phyloP scores from a whole-genome alignment of 2,888 invertebrate species.

The Nomada ruficornis region DNA sequence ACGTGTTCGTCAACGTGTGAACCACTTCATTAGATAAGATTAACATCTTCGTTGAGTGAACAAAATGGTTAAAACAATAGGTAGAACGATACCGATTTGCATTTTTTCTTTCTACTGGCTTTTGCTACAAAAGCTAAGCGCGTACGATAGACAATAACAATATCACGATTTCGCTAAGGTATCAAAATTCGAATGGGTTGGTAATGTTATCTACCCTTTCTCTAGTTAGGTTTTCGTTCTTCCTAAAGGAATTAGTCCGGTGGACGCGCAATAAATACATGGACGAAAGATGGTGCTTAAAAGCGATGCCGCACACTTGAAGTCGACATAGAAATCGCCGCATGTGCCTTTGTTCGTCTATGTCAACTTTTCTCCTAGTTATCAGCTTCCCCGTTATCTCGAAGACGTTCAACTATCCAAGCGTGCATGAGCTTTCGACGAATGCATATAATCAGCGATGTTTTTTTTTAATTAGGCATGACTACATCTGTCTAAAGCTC shows the following conservation, averaged over 20 bases:
- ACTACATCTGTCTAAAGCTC: neutral
- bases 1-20: neutral
- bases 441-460: neutral
- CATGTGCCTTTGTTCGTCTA: slow-evolving; percentile 1
- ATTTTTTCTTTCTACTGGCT: neutral
- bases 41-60: slow-evolving; percentile 4
- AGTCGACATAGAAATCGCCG: neutral
- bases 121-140: neutral
- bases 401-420: slow-evolving; percentile 7
- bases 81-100: neutral
- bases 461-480: neutral
- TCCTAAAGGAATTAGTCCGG: slow-evolving; percentile 1
- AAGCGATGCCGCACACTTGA: neutral
- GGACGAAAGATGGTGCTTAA: neutral
- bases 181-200: neutral
- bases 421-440: neutral
- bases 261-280: neutral
- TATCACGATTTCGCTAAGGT: neutral
- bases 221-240: neutral
- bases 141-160: neutral
- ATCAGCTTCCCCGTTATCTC: slow-evolving; percentile 19
- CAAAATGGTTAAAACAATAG: slow-evolving; percentile 29
- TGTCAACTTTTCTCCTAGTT: slow-evolving; percentile 22
- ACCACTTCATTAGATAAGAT: slow-evolving; percentile 38
- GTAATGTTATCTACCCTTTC: slow-evolving; percentile 6